Conservation (phyloP, 1,140 invertebrate genomes). For the Drosophila fuyamai region DNA sequence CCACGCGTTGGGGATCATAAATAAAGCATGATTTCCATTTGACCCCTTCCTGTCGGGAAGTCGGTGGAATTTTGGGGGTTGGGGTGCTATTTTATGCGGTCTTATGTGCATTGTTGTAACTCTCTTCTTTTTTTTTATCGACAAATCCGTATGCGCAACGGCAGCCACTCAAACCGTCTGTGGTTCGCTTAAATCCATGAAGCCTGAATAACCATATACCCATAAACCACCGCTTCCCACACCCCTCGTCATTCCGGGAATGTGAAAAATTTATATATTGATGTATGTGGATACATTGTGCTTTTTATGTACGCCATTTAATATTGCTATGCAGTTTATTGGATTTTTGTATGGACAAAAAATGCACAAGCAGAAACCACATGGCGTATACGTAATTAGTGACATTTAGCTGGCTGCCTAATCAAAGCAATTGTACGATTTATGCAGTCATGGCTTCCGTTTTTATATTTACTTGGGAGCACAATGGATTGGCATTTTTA, state of each 20-base stretch:
- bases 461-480: neutral
- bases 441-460: neutral
- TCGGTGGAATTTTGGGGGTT: neutral
- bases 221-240: constrained; percentile 1
- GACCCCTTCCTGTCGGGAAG: constrained; percentile 14
- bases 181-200: constrained; percentile 61
- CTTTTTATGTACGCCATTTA: constrained; percentile 21
- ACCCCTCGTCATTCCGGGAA: constrained; percentile 9
- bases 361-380: constrained; percentile 31
- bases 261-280: constrained; percentile 50
- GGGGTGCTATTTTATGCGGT: constrained; percentile 31
- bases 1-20: constrained; percentile 53
- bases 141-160: constrained; percentile 53
- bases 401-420: constrained; percentile 38
- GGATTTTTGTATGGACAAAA: constrained; percentile 31
- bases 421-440: constrained; percentile 34
- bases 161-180: constrained; percentile 34
- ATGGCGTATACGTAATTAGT: constrained; percentile 66
- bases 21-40: constrained; percentile 67
- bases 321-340: constrained; percentile 31
- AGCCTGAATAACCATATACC: constrained; percentile 26
- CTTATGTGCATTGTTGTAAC: constrained; percentile 52
- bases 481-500: constrained; percentile 1
- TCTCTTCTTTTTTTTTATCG: constrained; percentile 44
- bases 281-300: constrained; percentile 15